These are phyloP conservation scores for Torymus auratus DNA, from an alignment of 2,888 invertebrate species.

Conservation along the genomic window DNA sequence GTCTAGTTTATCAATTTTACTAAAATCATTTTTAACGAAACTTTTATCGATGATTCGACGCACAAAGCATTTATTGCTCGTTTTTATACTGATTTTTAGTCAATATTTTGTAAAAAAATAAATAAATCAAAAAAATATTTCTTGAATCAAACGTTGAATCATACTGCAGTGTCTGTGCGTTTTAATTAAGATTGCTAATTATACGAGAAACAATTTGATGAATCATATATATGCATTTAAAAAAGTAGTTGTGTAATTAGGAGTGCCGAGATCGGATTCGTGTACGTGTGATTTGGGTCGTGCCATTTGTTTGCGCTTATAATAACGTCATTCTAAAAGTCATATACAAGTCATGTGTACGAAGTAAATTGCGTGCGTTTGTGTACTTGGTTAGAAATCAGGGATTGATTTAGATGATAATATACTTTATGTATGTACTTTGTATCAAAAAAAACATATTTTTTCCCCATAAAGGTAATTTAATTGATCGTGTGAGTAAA, in stretches of 20 bases:
- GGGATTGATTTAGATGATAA: constrained; percentile 53
- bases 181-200: constrained; percentile 42
- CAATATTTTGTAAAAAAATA: constrained; percentile 18
- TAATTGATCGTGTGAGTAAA: constrained; percentile 22
- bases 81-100: constrained; percentile 7
- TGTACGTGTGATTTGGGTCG: constrained; percentile 44
- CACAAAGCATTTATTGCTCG: constrained; percentile 8
- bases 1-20: background rate
- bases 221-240: constrained; percentile 41
- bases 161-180: constrained; percentile 40
- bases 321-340: constrained; percentile 49
- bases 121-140: constrained; percentile 38
- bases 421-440: constrained; percentile 52
- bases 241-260: constrained; percentile 36
- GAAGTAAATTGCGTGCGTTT: constrained; percentile 40
- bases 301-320: constrained; percentile 54
- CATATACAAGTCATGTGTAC: constrained; percentile 39
- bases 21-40: constrained; percentile 10
- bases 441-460: constrained; percentile 50
- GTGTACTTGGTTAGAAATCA: constrained; percentile 51
- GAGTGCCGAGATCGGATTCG: constrained; percentile 25
- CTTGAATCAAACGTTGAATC: constrained; percentile 37
- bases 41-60: constrained; percentile 19
- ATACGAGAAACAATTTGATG: constrained; percentile 25
- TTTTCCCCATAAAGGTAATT: constrained; percentile 36